Evolutionary conservation across 2,797 vertebrate genomes (phyloP).

Genomic region (Meriones psammophilus): DNA sequence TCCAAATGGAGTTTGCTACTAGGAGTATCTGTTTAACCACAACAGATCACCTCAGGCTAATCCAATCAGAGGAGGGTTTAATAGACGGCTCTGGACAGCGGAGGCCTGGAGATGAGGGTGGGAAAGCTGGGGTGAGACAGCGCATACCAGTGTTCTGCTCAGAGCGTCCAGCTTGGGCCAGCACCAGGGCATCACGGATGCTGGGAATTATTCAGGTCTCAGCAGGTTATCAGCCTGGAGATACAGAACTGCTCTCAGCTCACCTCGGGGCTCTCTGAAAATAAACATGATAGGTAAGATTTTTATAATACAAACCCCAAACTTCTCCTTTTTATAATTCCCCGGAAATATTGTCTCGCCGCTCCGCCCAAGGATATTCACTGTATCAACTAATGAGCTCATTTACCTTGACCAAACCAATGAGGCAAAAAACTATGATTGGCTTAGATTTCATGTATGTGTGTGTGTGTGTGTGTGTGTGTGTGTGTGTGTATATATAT

Average conservation of each 20-base stretch:
- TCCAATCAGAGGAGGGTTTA: constrained; percentile 53
- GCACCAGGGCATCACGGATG: not conserved
- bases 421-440: not conserved
- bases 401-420: not conserved
- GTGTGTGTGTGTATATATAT: too few species aligned
- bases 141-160: not conserved
- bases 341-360: not conserved
- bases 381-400: not conserved
- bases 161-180: not conserved
- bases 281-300: constrained; percentile 34
- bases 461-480: not conserved
- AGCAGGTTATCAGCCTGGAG: not conserved
- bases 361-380: not conserved
- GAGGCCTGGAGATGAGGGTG: not conserved
- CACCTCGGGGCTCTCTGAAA: not conserved
- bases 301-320: not conserved
- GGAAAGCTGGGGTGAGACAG: not conserved
- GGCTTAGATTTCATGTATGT: not conserved
- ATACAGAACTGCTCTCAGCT: not conserved
- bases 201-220: not conserved
- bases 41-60: not conserved
- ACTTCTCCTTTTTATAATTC: not conserved
- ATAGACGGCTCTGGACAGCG: not conserved
- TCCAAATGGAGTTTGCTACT: not conserved
- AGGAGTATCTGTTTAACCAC: constrained; percentile 55